Conservation (phyloP, 1,140 invertebrate species). For the Ruditapes philippinarum region DNA sequence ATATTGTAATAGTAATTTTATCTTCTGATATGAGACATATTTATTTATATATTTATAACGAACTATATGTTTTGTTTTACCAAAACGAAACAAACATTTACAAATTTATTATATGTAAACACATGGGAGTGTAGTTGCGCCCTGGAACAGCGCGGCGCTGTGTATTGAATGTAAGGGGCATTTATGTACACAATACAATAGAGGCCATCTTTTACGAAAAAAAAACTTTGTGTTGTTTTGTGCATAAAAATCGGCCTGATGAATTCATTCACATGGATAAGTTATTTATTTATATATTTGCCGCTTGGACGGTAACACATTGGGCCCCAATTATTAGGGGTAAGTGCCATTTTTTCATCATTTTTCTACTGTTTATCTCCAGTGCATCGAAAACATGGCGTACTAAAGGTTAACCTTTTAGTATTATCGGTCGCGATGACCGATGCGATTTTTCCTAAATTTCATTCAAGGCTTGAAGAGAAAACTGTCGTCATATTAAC, state of each 20-base stretch:
- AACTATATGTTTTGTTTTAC: not conserved
- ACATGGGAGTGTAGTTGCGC: slow-evolving; percentile 23
- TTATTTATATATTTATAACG: not conserved
- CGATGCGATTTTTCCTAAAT: not conserved
- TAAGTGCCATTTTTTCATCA: slow-evolving; percentile 20
- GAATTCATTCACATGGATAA: slow-evolving; percentile 51
- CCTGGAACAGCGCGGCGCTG: slow-evolving; percentile 31
- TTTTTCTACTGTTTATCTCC: slow-evolving; percentile 6
- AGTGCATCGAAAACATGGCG: slow-evolving; percentile 33
- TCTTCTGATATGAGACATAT: not conserved
- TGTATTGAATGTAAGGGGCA: slow-evolving; percentile 46
- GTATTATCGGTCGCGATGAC: slow-evolving; percentile 29
- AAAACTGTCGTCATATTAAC: not conserved
- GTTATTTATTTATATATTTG: slow-evolving; percentile 50
- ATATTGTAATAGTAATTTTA: not conserved
- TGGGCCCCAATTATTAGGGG: slow-evolving; percentile 15
- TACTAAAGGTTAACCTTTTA: slow-evolving; percentile 46
- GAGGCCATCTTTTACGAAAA: slow-evolving; percentile 53
- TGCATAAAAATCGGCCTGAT: slow-evolving; percentile 47
- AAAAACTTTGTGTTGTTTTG: slow-evolving; percentile 60
- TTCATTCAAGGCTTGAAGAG: not conserved
- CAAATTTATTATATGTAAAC: not conserved
- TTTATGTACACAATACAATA: slow-evolving; percentile 41
- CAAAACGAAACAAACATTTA: not conserved
- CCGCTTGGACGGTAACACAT: slow-evolving; percentile 52